These are phyloP conservation scores for Germaria angustata DNA, from an alignment of 2,888 invertebrate species.

Conservation along the genomic window DNA sequence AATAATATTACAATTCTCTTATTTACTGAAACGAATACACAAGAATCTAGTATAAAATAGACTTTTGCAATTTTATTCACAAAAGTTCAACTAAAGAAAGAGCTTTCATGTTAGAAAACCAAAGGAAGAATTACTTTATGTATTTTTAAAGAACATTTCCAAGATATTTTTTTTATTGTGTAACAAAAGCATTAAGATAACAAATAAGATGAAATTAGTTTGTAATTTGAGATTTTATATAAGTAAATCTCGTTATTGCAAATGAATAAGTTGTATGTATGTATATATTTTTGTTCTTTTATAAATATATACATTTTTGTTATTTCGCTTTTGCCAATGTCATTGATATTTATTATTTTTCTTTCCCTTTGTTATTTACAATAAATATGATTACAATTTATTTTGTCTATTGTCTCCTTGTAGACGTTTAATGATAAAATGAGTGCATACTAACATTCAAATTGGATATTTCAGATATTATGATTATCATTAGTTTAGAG, in stretches of 20 bases:
- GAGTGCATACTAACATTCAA: not conserved
- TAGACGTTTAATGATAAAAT: not conserved
- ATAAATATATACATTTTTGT: not conserved
- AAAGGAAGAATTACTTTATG: not conserved
- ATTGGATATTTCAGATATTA: conserved; percentile 16
- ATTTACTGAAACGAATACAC: not conserved
- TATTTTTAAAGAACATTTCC: not conserved
- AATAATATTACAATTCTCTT: not conserved
- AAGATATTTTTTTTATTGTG: not conserved
- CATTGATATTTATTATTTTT: not conserved
- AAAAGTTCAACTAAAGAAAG: not conserved
- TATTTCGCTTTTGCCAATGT: conserved; percentile 6
- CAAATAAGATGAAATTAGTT: not conserved
- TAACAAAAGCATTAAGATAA: not conserved
- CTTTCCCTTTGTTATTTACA: not conserved
- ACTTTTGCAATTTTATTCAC: not conserved
- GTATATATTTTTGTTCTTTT: not conserved
- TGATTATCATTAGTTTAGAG: conserved; percentile 37
- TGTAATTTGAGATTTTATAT: not conserved
- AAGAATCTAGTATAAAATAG: not conserved
- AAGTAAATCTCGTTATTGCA: not conserved
- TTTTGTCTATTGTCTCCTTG: not conserved
- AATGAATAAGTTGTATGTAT: not conserved
- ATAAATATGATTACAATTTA: conserved; percentile 16
- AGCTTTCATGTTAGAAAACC: not conserved